phyloP scores from a whole-genome alignment of 2,113 vertebrate species.

The Chaetura pelagica region DNA sequence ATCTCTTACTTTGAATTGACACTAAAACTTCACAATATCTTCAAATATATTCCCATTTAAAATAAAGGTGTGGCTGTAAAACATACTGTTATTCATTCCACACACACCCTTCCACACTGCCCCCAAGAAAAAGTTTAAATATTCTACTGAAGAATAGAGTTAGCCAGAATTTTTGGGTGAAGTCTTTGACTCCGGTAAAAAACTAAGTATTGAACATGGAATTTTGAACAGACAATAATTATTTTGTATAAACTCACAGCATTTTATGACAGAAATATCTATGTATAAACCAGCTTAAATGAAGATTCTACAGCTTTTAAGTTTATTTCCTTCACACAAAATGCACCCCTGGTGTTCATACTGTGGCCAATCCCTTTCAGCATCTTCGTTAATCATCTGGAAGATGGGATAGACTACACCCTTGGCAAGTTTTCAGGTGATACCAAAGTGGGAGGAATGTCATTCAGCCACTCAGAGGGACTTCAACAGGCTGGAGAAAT shows the following conservation, averaged over 20 bases:
- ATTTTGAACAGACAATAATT: background rate
- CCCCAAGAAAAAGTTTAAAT: background rate
- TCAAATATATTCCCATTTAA: background rate
- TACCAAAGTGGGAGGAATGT: background rate
- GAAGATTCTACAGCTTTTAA: background rate
- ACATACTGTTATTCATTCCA: background rate
- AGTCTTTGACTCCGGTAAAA: background rate
- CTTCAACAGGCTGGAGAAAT: background rate
- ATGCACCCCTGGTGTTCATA: background rate
- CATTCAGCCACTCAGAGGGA: no score
- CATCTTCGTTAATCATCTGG: background rate
- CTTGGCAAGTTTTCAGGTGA: background rate
- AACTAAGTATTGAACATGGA: background rate
- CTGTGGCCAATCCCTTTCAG: background rate
- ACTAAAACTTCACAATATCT: background rate
- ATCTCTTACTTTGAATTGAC: background rate
- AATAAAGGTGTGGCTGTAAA: background rate
- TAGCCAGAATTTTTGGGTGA: background rate
- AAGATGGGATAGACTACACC: background rate
- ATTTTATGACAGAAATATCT: background rate
- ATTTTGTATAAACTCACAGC: background rate
- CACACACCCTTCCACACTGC: background rate
- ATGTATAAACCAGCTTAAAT: background rate
- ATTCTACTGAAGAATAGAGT: background rate
- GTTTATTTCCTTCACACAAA: background rate